A percentile compares a stretch with the other conserved stretches of the same genome.
phyloP scores from a whole-genome alignment of 1,140 invertebrate genomes.

The Achatina immaculata region DNA sequence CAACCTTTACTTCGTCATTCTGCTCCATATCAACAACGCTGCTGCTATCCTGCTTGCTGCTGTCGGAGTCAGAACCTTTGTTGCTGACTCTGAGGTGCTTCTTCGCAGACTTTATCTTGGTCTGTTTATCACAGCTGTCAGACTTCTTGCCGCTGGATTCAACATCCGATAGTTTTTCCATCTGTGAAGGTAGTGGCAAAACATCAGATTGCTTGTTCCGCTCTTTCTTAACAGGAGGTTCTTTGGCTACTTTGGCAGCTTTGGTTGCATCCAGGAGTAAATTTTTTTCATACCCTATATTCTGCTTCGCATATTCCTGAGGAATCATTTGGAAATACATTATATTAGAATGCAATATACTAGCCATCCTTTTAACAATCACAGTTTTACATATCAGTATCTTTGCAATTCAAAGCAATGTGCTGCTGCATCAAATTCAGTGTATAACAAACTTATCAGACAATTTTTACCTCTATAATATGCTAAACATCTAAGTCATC shows the following conservation, averaged over 20 bases:
- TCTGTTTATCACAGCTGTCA: not conserved
- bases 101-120: not conserved
- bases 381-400: too few species aligned
- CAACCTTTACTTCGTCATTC: constrained; percentile 13
- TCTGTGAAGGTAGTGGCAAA: too few species aligned
- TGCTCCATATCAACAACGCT: constrained; percentile 19
- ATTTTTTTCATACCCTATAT: constrained; percentile 16
- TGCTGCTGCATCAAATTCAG: too few species aligned
- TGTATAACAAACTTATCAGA: too few species aligned
- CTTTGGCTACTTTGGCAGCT: not conserved
- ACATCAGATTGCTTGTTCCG: too few species aligned
- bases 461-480: too few species aligned
- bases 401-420: too few species aligned
- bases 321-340: not conserved
- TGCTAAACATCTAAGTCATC: too few species aligned
- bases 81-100: not conserved
- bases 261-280: constrained; percentile 9
- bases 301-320: constrained; percentile 21
- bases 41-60: not conserved
- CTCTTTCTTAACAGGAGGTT: too few species aligned
- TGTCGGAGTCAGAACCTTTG: constrained; percentile 5
- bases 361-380: too few species aligned
- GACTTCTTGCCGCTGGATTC: not conserved
- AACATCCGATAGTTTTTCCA: not conserved
- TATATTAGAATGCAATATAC: not conserved